phyloP scores from a whole-genome alignment of 2,888 invertebrate species.

The Hypselothyrea guttata region DNA sequence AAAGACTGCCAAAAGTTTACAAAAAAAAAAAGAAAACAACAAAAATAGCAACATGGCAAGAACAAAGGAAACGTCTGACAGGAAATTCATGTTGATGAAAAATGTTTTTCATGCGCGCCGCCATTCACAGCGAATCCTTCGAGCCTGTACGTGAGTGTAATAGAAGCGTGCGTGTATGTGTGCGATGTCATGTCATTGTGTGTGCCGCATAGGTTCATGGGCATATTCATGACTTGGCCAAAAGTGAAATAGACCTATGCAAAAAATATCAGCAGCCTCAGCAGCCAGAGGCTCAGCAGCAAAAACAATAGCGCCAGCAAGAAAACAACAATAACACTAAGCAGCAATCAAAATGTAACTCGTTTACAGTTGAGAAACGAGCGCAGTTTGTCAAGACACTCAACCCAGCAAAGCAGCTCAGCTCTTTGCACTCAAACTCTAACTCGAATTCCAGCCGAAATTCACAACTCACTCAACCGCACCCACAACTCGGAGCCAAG shows the following conservation, averaged over 20 bases:
- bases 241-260: constrained; percentile 43
- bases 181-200: constrained; percentile 29
- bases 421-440: constrained; percentile 10
- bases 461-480: constrained; percentile 63
- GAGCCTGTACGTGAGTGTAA: constrained; percentile 18
- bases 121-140: constrained; percentile 57
- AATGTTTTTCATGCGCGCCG: constrained; percentile 69
- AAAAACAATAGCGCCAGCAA: constrained; percentile 1
- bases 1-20: constrained; percentile 70
- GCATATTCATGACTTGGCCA: constrained; percentile 68
- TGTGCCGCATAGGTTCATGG: constrained; percentile 41
- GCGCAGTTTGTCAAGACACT: constrained; percentile 24
- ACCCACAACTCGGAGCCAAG: constrained; percentile 48
- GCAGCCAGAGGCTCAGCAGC: constrained; percentile 9
- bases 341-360: constrained; percentile 24
- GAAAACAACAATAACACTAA: constrained; percentile 10
- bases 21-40: constrained; percentile 29
- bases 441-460: not conserved
- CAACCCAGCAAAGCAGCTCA: constrained; percentile 25
- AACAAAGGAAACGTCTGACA: constrained; percentile 67
- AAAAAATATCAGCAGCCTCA: constrained; percentile 23
- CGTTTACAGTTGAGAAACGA: constrained; percentile 29
- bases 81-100: constrained; percentile 74
- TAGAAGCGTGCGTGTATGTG: constrained; percentile 13
- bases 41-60: constrained; percentile 27